A percentile compares a stretch with the other conserved stretches of the same genome.
Conservation (phyloP, 2,797 vertebrate genomes). For the Sebastes diaconus region DNA sequence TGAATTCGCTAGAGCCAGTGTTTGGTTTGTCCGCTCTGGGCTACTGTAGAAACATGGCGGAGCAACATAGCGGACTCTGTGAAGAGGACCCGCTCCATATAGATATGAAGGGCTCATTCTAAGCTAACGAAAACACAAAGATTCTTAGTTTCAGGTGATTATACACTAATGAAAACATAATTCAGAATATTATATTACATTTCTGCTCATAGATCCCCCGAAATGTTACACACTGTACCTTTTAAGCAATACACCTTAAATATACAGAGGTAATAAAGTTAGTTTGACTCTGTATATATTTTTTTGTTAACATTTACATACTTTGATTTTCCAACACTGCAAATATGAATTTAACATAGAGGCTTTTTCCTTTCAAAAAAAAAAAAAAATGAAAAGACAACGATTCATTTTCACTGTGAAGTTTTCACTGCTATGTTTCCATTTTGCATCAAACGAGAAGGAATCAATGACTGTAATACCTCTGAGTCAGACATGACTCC, state of each 20-base stretch:
- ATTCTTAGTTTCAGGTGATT: no score
- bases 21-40: no score
- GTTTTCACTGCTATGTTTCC: slow-evolving; percentile 23
- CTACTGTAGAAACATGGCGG: no score
- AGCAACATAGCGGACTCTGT: no score
- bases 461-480: slow-evolving; percentile 44
- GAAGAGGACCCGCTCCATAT: no score
- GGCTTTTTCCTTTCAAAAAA: not conserved
- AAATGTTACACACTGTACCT: no score
- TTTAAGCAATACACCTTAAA: not conserved
- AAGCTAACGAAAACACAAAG: no score
- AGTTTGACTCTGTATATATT: not conserved
- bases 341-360: not conserved
- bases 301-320: not conserved
- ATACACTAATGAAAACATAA: no score
- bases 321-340: not conserved
- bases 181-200: no score
- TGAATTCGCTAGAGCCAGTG: no score
- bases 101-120: no score
- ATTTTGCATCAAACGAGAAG: slow-evolving; percentile 41
- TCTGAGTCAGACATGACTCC: slow-evolving; percentile 61
- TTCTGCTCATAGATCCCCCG: no score
- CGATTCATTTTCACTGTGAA: not conserved
- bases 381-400: not conserved
- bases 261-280: not conserved